Evolutionary conservation across 2,888 invertebrate species (phyloP).

Genomic region (Rhopalosiphum nymphaeae): DNA sequence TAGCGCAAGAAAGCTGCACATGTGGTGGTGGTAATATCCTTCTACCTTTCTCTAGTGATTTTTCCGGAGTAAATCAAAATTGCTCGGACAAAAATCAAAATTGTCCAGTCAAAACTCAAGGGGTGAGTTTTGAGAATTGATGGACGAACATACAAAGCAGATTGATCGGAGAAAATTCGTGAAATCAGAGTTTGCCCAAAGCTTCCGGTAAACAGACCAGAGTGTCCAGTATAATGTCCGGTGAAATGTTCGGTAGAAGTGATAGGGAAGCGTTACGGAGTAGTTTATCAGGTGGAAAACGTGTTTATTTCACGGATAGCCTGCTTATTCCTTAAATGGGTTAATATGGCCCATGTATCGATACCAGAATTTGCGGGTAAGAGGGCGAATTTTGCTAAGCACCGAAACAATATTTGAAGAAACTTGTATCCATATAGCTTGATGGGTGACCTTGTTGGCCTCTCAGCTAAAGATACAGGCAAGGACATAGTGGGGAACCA

Average conservation of each 20-base stretch:
- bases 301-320: too few species aligned
- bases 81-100: neutral
- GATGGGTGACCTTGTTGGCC: neutral
- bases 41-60: too few species aligned
- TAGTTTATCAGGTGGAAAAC: too few species aligned
- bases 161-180: neutral
- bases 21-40: too few species aligned
- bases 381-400: neutral
- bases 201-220: neutral
- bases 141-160: neutral
- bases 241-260: too few species aligned
- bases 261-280: too few species aligned
- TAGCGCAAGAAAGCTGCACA: too few species aligned
- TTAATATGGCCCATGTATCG: neutral
- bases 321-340: neutral
- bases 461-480: neutral
- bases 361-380: neutral
- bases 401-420: neutral
- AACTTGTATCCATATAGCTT: neutral
- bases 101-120: neutral
- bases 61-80: neutral
- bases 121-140: neutral
- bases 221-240: neutral
- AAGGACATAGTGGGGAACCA: neutral
- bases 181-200: neutral